Conservation (phyloP, 2,888 invertebrate species). For the Orthonevra nobilis region DNA sequence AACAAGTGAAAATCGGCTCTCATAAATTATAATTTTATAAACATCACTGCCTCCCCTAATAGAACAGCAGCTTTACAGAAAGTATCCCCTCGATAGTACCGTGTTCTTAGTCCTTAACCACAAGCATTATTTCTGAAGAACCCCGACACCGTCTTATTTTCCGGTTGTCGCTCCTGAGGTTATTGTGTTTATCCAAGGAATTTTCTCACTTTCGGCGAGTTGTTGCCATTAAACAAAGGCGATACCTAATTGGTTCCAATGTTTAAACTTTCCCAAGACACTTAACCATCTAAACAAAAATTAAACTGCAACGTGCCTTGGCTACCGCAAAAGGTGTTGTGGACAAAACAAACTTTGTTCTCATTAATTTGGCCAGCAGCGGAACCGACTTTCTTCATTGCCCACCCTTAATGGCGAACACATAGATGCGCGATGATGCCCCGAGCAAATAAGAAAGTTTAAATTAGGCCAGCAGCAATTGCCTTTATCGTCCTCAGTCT, state of each 20-base stretch:
- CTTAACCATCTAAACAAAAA: background rate
- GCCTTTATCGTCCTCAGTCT: conserved; percentile 14
- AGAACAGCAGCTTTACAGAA: too few species aligned
- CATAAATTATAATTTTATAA: too few species aligned
- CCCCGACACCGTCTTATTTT: too few species aligned
- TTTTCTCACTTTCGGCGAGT: conserved; percentile 36
- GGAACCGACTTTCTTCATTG: background rate
- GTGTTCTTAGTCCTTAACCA: too few species aligned
- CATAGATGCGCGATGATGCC: too few species aligned
- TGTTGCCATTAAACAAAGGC: conserved; percentile 19
- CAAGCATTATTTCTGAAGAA: too few species aligned
- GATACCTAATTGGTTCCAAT: conserved; percentile 41
- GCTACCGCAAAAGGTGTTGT: conserved; percentile 8
- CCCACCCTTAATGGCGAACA: too few species aligned
- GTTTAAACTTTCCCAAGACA: conserved; percentile 17
- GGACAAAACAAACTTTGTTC: conserved; percentile 27
- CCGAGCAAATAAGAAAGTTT: conserved; percentile 58
- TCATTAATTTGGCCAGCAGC: conserved; percentile 37
- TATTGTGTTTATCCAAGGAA: conserved; percentile 45
- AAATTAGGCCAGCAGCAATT: conserved; percentile 62
- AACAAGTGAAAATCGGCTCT: too few species aligned
- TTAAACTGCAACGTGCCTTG: background rate
- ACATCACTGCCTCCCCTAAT: too few species aligned
- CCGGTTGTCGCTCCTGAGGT: conserved; percentile 12
- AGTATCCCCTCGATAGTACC: too few species aligned